Percentiles rank a stretch among this genome's conserved stretches.
Conservation (phyloP, 2,113 vertebrate species). For the Chaenocephalus aceratus region DNA sequence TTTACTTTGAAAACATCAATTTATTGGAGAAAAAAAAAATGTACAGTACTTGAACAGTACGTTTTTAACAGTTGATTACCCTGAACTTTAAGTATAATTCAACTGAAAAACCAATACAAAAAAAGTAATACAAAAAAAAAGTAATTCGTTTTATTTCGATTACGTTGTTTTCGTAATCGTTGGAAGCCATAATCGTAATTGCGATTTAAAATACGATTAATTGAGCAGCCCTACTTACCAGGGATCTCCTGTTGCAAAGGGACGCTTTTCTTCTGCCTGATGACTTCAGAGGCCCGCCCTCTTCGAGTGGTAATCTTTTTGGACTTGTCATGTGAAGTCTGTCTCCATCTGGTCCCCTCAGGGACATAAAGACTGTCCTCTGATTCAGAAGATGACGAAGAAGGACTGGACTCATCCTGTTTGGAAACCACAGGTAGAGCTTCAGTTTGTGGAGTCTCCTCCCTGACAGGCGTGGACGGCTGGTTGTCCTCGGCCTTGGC, state of each 20-base stretch:
- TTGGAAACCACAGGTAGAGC: not conserved
- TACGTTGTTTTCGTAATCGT: too few species aligned
- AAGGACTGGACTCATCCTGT: conserved; percentile 24
- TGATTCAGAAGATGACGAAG: conserved; percentile 60
- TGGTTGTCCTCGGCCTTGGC: conserved; percentile 60
- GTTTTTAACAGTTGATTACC: too few species aligned
- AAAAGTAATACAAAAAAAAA: too few species aligned
- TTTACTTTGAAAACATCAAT: too few species aligned
- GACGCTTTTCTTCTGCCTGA: conserved; percentile 17
- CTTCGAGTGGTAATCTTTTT: conserved; percentile 60
- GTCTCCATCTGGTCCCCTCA: conserved; percentile 44
- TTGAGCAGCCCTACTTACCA: conserved; percentile 34
- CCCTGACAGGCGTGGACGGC: conserved; percentile 2
- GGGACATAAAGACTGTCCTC: conserved; percentile 77
- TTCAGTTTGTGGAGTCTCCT: conserved; percentile 5
- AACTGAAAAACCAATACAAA: too few species aligned
- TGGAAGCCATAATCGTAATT: too few species aligned
- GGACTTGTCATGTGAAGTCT: conserved; percentile 4
- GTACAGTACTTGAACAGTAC: too few species aligned
- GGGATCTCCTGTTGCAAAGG: conserved; percentile 25
- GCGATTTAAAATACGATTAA: too few species aligned
- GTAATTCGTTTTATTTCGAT: too few species aligned
- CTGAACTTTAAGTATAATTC: too few species aligned
- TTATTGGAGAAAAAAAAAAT: too few species aligned
- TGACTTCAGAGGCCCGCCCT: conserved; percentile 26